Evolutionary conservation across 2,797 vertebrate genomes (phyloP).

Genomic region (Onychomys leucogaster): DNA sequence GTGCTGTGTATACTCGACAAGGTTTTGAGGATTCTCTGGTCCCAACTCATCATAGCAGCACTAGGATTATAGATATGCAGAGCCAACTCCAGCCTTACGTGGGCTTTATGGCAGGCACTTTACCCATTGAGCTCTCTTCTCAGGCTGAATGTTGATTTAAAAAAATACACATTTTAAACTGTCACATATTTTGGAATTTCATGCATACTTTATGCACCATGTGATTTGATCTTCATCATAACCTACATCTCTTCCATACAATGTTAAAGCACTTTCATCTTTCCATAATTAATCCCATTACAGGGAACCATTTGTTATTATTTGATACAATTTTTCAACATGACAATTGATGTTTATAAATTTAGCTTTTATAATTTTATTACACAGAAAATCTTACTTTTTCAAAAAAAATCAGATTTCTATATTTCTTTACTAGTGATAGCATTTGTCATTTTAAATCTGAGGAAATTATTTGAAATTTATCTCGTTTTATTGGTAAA

Average conservation of each 20-base stretch:
- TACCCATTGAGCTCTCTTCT: background rate
- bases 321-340: background rate
- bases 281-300: background rate
- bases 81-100: too few species aligned
- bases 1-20: background rate
- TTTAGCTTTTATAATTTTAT: slow-evolving; percentile 1
- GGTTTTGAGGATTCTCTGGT: background rate
- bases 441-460: slow-evolving; percentile 34
- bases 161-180: background rate
- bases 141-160: background rate
- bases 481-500: background rate
- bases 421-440: background rate
- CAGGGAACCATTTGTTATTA: background rate
- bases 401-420: background rate
- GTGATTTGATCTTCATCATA: background rate
- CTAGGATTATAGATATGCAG: background rate
- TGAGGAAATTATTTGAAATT: background rate
- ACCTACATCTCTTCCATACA: background rate
- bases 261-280: background rate
- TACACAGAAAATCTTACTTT: background rate
- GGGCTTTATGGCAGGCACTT: background rate
- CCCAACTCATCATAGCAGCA: too few species aligned
- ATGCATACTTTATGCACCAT: background rate
- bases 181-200: background rate
- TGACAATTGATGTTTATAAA: background rate